Percentiles rank a stretch among this genome's conserved stretches.
Evolutionary conservation across 2,888 invertebrate genomes (phyloP).

Genomic region (Andrena chrysosceles): DNA sequence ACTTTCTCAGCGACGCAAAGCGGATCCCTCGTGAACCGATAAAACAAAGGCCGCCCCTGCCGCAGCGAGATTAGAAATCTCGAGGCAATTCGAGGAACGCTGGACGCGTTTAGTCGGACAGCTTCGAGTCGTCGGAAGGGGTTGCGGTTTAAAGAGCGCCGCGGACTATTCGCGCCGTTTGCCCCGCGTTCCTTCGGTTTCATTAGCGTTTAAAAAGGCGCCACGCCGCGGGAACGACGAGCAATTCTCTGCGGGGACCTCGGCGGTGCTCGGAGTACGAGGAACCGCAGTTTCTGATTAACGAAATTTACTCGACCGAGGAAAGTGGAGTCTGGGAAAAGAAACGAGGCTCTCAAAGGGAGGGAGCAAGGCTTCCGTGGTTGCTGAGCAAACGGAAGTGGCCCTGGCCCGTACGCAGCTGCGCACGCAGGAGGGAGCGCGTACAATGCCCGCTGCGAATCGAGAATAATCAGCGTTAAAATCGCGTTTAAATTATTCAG

Average conservation of each 20-base stretch:
- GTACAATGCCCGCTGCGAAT: slow-evolving; percentile 8
- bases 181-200: background rate
- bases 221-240: background rate
- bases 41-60: slow-evolving; percentile 10
- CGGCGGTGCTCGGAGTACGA: background rate
- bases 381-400: slow-evolving; percentile 10
- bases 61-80: slow-evolving; percentile 33
- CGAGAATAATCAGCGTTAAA: slow-evolving; percentile 31
- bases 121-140: background rate
- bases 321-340: slow-evolving; percentile 1
- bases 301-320: slow-evolving; percentile 18
- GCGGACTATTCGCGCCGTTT: slow-evolving; percentile 1
- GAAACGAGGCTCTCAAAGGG: slow-evolving; percentile 2
- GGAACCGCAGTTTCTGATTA: slow-evolving; percentile 8
- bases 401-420: background rate
- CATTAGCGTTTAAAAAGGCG: slow-evolving; percentile 9
- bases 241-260: background rate
- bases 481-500: slow-evolving; percentile 50
- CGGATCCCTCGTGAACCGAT: slow-evolving; percentile 12
- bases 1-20: slow-evolving; percentile 16
- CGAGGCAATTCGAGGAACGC: slow-evolving; percentile 6
- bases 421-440: slow-evolving; percentile 20
- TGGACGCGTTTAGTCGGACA: background rate
- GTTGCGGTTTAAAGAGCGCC: background rate
- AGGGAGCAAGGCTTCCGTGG: background rate